Base-by-base conservation (phyloP, 2,113 vertebrate species). In the Pseudorhombus dupliciocellatus region DNA sequence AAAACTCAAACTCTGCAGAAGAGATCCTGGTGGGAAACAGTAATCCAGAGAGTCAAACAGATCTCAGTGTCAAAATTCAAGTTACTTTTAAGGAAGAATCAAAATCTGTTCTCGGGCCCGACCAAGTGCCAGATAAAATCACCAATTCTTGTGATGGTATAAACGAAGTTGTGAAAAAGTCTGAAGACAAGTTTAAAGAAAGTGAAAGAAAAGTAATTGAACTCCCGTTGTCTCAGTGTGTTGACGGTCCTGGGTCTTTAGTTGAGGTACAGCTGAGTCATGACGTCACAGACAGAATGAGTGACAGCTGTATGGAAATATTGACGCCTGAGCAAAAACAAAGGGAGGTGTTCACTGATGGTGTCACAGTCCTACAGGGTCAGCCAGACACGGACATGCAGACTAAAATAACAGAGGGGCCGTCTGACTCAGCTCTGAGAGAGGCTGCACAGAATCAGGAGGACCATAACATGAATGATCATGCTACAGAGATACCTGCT, bases 1-100 rank as follows among this genome's bases (percentile, higher is more conserved):
- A 55, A 0, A 12, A 75, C 46, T 31, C 59, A 30, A 53, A 51
- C 37, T 25, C 21, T 28, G 30, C 46, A 52, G 70, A 71, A 46
- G 54, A 81, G 14, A 44, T 31, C 20, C 12, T 72, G 31, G 20
- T 61, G 4, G 73, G 50, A 71, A 52, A 50, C 51, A 22, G 1
- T 46, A 67, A 62, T 50, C 61, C 59, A 60, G 62, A 73, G 15
- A 22, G 31, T 66, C 70, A 72, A 56, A 75, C 58, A 46, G 76
- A 85, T 12, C 57, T 83, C 18, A 81, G 74, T 64, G 73, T 85
- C 46, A 83, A 82, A 80, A 46, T 70, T 58, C 66, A 84, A 54
- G 64, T 84, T 5, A 57, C 66, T 52, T 75, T 79, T 0, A 30
- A 83, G 26, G 57, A 76, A 40, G 56, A 83, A 44, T 73, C 67